These are phyloP conservation scores for Otolemur garnettii DNA, from an alignment of 2,113 vertebrate species.

Conservation along the genomic window DNA sequence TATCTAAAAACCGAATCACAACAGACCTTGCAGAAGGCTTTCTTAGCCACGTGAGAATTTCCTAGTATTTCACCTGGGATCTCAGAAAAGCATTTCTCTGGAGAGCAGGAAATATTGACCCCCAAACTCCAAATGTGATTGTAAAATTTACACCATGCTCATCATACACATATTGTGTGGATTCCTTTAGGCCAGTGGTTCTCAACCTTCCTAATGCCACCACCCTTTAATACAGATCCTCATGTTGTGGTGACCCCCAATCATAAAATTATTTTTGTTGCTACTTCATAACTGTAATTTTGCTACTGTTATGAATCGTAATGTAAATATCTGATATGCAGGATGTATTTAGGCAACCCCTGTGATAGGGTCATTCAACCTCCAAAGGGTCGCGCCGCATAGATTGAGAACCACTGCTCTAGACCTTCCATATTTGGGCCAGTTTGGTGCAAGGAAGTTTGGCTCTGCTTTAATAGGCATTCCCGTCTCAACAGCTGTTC, in stretches of 20 bases:
- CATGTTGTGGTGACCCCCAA: no score
- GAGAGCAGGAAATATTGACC: not conserved
- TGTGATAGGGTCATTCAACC: no score
- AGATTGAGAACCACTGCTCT: not conserved
- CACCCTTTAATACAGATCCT: no score
- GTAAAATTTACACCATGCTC: not conserved
- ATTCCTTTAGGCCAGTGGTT: not conserved
- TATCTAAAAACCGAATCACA: not conserved
- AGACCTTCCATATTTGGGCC: not conserved
- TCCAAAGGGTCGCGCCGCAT: no score
- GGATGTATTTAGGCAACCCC: no score
- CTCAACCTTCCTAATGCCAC: no score
- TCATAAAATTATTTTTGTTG: no score
- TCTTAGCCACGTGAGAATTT: not conserved
- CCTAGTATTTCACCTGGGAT: not conserved
- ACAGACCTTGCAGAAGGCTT: not conserved
- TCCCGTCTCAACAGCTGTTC: not conserved
- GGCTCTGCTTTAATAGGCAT: not conserved
- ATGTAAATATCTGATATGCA: no score
- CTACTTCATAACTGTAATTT: no score
- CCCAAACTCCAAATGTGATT: not conserved
- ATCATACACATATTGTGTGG: not conserved
- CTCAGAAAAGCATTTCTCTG: conserved; percentile 33
- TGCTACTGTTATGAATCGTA: no score
- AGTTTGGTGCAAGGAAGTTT: not conserved